Evolutionary conservation across 30 jellyfish, hydroid and myxozoan genomes (phyloP).

Genomic region (Aurelia coerulea): DNA sequence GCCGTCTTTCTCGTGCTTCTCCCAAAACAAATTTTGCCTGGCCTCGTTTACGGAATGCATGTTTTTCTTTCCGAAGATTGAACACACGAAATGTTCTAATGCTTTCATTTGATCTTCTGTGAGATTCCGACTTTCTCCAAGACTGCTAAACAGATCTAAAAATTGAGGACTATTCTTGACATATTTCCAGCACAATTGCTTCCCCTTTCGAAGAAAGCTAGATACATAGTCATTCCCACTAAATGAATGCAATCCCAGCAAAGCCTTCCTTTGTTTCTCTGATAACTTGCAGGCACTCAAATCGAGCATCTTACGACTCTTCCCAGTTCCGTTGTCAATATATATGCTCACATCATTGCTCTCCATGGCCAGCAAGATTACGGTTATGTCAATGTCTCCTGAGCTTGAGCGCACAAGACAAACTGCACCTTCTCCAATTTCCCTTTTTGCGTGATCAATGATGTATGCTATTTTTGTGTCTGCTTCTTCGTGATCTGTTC

Average conservation of each 20-base stretch:
- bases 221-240: slow-evolving; percentile 43
- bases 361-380: slow-evolving; percentile 32
- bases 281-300: slow-evolving; percentile 22
- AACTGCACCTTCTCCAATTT: slow-evolving; percentile 26
- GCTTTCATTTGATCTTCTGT: no score
- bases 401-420: slow-evolving; percentile 35
- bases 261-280: slow-evolving; percentile 18
- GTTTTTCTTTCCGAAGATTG: no score
- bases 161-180: not conserved
- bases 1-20: no score
- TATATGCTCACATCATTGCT: not conserved
- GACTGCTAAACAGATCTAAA: no score
- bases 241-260: slow-evolving; percentile 36
- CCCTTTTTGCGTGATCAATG: slow-evolving; percentile 36
- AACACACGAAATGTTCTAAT: no score
- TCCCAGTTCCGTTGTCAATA: slow-evolving; percentile 20
- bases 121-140: no score
- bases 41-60: no score
- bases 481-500: slow-evolving; percentile 54
- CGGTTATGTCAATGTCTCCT: slow-evolving; percentile 29
- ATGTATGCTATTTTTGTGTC: slow-evolving; percentile 52
- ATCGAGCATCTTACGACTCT: slow-evolving; percentile 32
- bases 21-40: no score
- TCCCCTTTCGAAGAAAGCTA: slow-evolving; percentile 16
- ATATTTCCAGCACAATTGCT: slow-evolving; percentile 7